Percentiles rank a stretch among this genome's conserved stretches.
phyloP scores from a whole-genome alignment of 2,113 vertebrate species.

The Brachypodius melanocephalos region DNA sequence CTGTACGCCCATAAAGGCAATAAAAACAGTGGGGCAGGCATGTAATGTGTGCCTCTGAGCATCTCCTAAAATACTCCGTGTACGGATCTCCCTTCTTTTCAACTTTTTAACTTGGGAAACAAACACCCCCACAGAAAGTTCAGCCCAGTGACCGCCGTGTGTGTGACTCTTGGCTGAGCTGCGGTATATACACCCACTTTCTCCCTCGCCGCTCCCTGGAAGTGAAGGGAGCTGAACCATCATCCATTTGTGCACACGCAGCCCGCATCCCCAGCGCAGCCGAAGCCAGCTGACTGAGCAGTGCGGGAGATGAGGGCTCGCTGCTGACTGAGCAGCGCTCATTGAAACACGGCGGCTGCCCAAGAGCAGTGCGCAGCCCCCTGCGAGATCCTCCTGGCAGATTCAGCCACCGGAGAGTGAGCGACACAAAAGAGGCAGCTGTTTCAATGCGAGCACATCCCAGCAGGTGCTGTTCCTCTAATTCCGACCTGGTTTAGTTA shows the following conservation, averaged over 20 bases:
- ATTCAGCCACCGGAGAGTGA: background rate
- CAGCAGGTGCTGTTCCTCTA: background rate
- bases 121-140: background rate
- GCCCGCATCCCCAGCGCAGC: background rate
- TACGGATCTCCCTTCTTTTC: background rate
- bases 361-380: background rate
- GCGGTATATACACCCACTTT: background rate
- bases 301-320: background rate
- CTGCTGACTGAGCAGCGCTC: conserved; percentile 58
- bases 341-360: background rate
- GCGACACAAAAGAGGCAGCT: background rate
- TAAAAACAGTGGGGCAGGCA: background rate
- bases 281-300: conserved; percentile 4
- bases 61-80: background rate
- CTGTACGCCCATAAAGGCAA: background rate
- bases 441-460: background rate
- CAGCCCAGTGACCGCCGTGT: background rate
- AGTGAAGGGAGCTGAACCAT: background rate
- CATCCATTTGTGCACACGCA: conserved; percentile 57
- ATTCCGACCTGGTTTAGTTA: background rate
- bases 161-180: background rate
- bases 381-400: background rate
- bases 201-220: background rate
- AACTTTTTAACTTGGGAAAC: background rate
- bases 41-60: background rate